Percentiles rank a stretch among this genome's conserved stretches.
phyloP scores from a whole-genome alignment of 2,797 vertebrate species.

The Halcyon chelicuti region DNA sequence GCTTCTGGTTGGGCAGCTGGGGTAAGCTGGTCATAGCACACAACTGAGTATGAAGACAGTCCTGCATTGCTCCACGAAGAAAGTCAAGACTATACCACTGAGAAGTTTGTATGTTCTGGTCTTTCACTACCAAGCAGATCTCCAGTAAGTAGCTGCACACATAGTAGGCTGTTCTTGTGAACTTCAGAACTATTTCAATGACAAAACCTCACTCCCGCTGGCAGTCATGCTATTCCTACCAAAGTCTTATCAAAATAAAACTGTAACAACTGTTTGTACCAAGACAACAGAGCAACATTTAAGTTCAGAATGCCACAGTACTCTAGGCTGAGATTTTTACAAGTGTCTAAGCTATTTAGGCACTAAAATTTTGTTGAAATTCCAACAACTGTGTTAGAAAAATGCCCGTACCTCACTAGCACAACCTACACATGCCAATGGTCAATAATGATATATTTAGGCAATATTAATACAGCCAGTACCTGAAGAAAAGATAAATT shows the following conservation, averaged over 20 bases:
- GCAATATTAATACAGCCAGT: slow-evolving; percentile 1
- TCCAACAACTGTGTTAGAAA: not conserved
- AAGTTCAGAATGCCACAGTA: not conserved
- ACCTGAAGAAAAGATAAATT: slow-evolving; percentile 51
- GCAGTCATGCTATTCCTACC: not conserved
- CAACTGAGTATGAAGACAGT: not conserved
- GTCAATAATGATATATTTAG: not conserved
- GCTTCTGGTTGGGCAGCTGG: not conserved
- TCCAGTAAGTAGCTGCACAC: not conserved
- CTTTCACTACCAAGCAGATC: not conserved
- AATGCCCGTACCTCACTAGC: not conserved
- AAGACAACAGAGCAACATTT: not conserved
- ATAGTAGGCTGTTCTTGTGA: not conserved
- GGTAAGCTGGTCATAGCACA: not conserved
- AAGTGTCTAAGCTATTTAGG: not conserved
- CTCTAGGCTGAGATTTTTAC: not conserved
- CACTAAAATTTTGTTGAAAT: not conserved
- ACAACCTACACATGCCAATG: not conserved
- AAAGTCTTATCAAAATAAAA: not conserved
- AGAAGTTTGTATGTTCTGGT: not conserved
- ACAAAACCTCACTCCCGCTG: not conserved
- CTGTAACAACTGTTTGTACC: not conserved
- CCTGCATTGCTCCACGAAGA: not conserved
- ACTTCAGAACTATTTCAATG: not conserved
- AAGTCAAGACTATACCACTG: not conserved